A percentile compares a stretch with the other conserved stretches of the same genome.
These are phyloP conservation scores for Xestia rhomboidea DNA, from an alignment of 2,888 invertebrate species.

Conservation along the genomic window DNA sequence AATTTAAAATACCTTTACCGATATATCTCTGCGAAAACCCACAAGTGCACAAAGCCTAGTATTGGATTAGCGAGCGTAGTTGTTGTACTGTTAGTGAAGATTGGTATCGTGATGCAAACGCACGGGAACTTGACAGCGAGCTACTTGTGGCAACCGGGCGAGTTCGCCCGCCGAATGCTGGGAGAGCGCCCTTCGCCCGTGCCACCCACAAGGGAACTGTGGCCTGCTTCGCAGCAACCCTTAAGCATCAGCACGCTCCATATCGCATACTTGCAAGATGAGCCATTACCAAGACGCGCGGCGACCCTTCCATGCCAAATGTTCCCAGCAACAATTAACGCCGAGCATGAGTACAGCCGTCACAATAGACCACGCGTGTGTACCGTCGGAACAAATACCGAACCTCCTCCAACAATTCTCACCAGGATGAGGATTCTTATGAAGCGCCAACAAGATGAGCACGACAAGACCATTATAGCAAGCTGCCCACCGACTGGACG, in stretches of 20 bases:
- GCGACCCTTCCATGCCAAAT: conserved; percentile 82
- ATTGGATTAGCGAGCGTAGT: conserved; percentile 84
- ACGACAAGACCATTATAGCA: conserved; percentile 65
- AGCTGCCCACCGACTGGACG: conserved; percentile 76
- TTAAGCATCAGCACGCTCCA: conserved; percentile 88
- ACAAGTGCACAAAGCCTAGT: conserved; percentile 86
- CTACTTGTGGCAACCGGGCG: conserved; percentile 89
- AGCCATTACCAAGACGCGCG: conserved; percentile 78
- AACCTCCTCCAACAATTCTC: conserved; percentile 80
- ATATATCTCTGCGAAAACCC: conserved; percentile 82
- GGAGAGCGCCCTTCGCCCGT: conserved; percentile 87
- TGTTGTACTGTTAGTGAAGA: conserved; percentile 81
- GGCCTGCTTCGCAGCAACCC: conserved; percentile 83
- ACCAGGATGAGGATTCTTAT: conserved; percentile 76
- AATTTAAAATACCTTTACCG: conserved; percentile 80
- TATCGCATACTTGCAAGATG: conserved; percentile 85
- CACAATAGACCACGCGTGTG: conserved; percentile 76
- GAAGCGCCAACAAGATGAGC: conserved; percentile 74
- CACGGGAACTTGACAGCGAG: conserved; percentile 88
- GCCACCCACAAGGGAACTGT: conserved; percentile 86
- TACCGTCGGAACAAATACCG: conserved; percentile 87
- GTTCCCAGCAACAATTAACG: conserved; percentile 71
- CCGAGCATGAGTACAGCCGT: conserved; percentile 70
- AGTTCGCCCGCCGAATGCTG: conserved; percentile 86
- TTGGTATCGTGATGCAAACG: conserved; percentile 85